These are phyloP conservation scores for Peribatodes rhomboidaria DNA, from an alignment of 2,888 invertebrate genomes.

Conservation along the genomic window DNA sequence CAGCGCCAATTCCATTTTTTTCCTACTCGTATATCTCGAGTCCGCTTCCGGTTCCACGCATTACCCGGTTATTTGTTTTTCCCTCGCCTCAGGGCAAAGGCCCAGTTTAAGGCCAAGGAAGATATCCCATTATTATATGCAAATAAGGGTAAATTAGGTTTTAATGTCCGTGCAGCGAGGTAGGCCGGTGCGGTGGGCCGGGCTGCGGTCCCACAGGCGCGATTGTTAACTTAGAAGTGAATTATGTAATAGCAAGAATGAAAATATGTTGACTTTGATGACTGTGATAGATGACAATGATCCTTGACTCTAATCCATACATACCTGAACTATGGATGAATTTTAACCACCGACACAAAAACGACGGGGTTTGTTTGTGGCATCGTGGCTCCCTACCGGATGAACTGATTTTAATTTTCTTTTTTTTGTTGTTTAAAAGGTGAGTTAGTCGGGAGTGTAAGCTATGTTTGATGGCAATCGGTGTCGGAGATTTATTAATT, in stretches of 20 bases:
- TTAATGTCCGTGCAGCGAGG: constrained; percentile 46
- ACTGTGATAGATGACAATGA: no score
- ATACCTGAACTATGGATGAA: no score
- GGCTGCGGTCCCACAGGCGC: constrained; percentile 14
- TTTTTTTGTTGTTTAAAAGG: no score
- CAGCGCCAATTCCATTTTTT: neutral
- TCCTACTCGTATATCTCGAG: neutral
- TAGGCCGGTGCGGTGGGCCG: constrained; percentile 1
- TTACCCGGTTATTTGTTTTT: constrained; percentile 46
- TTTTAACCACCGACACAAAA: no score
- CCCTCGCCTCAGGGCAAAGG: constrained; percentile 52
- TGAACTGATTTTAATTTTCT: no score
- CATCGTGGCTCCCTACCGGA: no score
- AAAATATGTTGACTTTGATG: neutral
- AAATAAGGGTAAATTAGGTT: constrained; percentile 57
- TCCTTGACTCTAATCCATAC: no score
- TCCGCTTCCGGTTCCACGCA: constrained; percentile 32
- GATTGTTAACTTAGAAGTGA: neutral
- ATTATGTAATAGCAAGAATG: neutral
- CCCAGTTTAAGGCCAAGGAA: constrained; percentile 43
- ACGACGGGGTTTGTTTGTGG: no score
- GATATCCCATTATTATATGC: constrained; percentile 56
- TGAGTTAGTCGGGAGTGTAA: no score
- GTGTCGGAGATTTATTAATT: no score
- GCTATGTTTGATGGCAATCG: no score